These are phyloP conservation scores for Dryobates pubescens DNA, from an alignment of 2,797 vertebrate genomes.

Conservation along the genomic window DNA sequence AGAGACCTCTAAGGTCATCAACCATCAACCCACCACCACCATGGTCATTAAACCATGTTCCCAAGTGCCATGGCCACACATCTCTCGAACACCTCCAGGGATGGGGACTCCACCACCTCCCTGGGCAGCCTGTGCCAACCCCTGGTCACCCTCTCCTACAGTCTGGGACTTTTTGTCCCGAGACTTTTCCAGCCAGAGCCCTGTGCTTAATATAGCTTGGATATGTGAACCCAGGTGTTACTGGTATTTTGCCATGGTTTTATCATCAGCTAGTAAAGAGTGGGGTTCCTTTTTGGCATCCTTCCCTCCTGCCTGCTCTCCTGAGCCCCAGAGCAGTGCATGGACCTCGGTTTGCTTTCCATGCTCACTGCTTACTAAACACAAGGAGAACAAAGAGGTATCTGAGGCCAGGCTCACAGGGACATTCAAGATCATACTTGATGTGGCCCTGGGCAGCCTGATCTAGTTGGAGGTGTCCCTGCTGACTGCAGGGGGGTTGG, in stretches of 20 bases:
- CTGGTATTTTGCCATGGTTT: constrained; percentile 28
- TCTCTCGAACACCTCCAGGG: too few relatives aligned
- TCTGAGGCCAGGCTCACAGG: neutral
- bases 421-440: too few relatives aligned
- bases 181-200: neutral
- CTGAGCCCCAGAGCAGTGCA: fast-evolving
- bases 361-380: fast-evolving
- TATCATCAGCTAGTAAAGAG: neutral
- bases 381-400: neutral
- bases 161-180: neutral
- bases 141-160: neutral
- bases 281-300: neutral
- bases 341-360: neutral
- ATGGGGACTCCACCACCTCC: too few relatives aligned
- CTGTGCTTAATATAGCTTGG: fast-evolving
- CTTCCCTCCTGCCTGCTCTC: fast-evolving
- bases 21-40: too few relatives aligned
- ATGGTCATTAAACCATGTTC: too few relatives aligned
- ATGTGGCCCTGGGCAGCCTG: too few relatives aligned
- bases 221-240: neutral
- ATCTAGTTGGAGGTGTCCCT: too few relatives aligned
- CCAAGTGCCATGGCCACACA: too few relatives aligned
- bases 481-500: too few relatives aligned
- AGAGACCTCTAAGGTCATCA: too few relatives aligned
- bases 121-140: too few relatives aligned